These are phyloP conservation scores for Alosa alosa DNA, from an alignment of 2,113 vertebrate genomes.

Conservation along the genomic window DNA sequence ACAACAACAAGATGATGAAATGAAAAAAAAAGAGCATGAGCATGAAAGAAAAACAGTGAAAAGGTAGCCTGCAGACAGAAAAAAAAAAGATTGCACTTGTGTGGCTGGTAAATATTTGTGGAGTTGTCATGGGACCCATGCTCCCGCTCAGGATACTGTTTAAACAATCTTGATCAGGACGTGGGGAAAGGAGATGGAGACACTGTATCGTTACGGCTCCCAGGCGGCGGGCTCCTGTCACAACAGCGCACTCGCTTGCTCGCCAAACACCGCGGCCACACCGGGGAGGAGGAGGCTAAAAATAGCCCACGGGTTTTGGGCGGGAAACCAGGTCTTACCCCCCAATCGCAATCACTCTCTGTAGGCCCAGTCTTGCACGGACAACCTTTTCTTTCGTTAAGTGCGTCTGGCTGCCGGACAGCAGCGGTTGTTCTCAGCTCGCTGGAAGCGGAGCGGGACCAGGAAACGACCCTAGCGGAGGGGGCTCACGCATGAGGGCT, in stretches of 20 bases:
- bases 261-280: conserved; percentile 54
- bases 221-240: conserved; percentile 68
- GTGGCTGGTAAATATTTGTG: conserved; percentile 75
- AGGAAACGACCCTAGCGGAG: conserved; percentile 50
- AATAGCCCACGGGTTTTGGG: conserved; percentile 50
- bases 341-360: neutral
- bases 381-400: neutral
- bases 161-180: conserved; percentile 74
- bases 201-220: conserved; percentile 69
- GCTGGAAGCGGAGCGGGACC: conserved; percentile 40
- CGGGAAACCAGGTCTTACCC: neutral
- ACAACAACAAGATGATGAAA: conserved; percentile 49
- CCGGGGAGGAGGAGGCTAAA: conserved; percentile 56
- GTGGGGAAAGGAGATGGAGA: conserved; percentile 59
- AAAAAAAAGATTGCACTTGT: conserved; percentile 50
- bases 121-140: conserved; percentile 78
- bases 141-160: conserved; percentile 68
- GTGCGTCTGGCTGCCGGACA: neutral
- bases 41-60: conserved; percentile 55
- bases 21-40: conserved; percentile 22
- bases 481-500: conserved; percentile 25
- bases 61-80: conserved; percentile 59
- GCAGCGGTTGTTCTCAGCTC: conserved; percentile 25
- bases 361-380: neutral
- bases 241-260: conserved; percentile 58